Base-by-base conservation (phyloP, 2,113 vertebrate genomes). In the Apus apus region DNA sequence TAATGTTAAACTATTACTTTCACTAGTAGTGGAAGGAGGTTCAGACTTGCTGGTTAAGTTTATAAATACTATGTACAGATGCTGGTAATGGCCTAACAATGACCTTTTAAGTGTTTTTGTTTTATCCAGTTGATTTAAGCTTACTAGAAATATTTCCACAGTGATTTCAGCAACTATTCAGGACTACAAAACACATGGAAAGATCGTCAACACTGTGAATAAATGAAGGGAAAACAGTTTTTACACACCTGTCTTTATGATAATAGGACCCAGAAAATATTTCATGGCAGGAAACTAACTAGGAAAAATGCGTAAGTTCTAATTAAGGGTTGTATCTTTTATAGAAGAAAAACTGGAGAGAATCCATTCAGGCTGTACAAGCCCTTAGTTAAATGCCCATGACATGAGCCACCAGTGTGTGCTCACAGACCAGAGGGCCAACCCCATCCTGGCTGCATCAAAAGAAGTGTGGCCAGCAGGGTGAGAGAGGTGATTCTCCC, bases 111-210 rank as follows among this genome's bases (percentile, higher is more conserved):
- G 66, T 89, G 62, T 45, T 93, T 78, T 96, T 93, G 87, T 95
- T 97, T 96, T 87, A 87, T 34, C 30, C 46, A 57, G 36, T 54
- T 83, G 46, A 90, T 43, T 15, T 56, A 96, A 92, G 60, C 78
- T 92, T 94, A 93, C 48, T 66, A 89, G 72, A 97, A 97, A 29
- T 94, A 94, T 85, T 89, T 94, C 94, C 83, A 95, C 50, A 90
- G 78, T 93, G 76, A 97, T 90, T 94, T 96, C 90, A 97, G 71
- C 89, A 96, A 72, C 85, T 93, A 75, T 75, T 95, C 87, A 95
- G 76, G 51, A 96, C 80, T 72, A 81, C 46, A 80, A 85, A 92
- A 85, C 21, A 93, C 19, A 53, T 2, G 68, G 30, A 70, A 60
- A 15, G 48, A 77, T 30, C 17, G 61, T 77, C 92, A 94, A 75